Evolutionary conservation across 2,888 invertebrate genomes (phyloP), one percentile per base, ranked within the genome.

Genomic region (Drosophila mulleri): DNA sequence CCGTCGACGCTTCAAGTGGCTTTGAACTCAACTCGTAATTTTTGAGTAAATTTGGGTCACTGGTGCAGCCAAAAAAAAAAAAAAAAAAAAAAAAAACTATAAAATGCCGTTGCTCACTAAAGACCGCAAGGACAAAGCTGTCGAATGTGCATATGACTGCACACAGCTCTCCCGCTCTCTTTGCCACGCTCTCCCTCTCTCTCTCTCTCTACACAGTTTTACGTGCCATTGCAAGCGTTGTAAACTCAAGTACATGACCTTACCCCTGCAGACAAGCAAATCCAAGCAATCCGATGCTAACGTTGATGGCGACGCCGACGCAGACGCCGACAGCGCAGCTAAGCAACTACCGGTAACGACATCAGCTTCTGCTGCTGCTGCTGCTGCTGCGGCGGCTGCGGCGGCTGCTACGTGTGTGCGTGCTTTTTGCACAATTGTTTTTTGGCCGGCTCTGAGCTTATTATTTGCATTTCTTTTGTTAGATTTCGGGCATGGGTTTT

Each of bases 181-280:
- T 11, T 29, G 8, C 8, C 48, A 16, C 32, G 18, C 26, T 11
- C 39, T 20, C 35, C 14, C n/a, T 26, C 26, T 7, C 26, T 26
- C 26, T 7, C 1, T 6, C 23, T 56, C 56, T 63, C 63, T 53
- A 75, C 73, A 75, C 69, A 64, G 61, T 23, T 67, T 66, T 78
- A 83, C 89, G 87, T 81, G 79, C 59, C 74, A 72, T 69, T 82
- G 76, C 79, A 79, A 76, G 68, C 73, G 58, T 72, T 75, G 79
- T 83, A 87, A 87, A 89, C 89, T 88, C 85, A 85, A 89, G 85
- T 89, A 89, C 88, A 88, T 78, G 88, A 85, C 85, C 85, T 85
- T 89, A 87, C 89, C 82, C 88, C 88, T 81, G 83, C 80, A 67
- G 71, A 77, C 67, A 56, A 60, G 66, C 68, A 63, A 58, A 65